Base-by-base conservation (phyloP, 1,140 invertebrate species). In the Micrasema longulum region DNA sequence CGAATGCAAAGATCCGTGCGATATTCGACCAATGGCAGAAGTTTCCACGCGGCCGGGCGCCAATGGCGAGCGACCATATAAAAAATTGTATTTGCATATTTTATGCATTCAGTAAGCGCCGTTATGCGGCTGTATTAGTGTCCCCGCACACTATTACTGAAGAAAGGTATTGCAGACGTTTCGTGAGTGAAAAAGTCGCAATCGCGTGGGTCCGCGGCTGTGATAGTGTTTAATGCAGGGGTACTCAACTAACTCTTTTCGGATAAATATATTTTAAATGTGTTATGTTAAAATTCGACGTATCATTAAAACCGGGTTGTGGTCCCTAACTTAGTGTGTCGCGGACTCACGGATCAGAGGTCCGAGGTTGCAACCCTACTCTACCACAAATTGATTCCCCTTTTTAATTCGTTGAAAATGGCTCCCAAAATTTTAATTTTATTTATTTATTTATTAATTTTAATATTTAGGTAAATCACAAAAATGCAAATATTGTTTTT, bases 61-160 rank as follows among this genome's bases (percentile, higher is more conserved):
- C 69, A 75, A 75, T 75, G 57, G 66, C 26, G 41, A 36, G 18
- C 31, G 35, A 9, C 64, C 45, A 16, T 48, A 35, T 57, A 71
- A 74, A 74, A 75, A 69, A 53, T 60, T 57, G 55, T 65, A 71
- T 75, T 75, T 75, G 73, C 73, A 75, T 75, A 72, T 75, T 75
- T 75, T 71, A 75, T 75, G 73, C 73, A 72, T 47, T 65, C 53
- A 23, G 43, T 60, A 47, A 64, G 60, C 60, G 26, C 26, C 26
- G 7, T 31, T 31, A 7, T 31, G 26, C 26, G 26, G 26, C 7
- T 31, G 26, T 31, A 7, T 31, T 48, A 35, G 23, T 38, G 16
- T 11, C 7, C 12, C 7, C 45, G 26, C 60, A 26, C 38, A 64
- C 23, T 45, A 38, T 26, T 22, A 22, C 35, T 20, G 41, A 22